phyloP scores from a whole-genome alignment of 2,888 invertebrate species.

The Coremacera marginata region DNA sequence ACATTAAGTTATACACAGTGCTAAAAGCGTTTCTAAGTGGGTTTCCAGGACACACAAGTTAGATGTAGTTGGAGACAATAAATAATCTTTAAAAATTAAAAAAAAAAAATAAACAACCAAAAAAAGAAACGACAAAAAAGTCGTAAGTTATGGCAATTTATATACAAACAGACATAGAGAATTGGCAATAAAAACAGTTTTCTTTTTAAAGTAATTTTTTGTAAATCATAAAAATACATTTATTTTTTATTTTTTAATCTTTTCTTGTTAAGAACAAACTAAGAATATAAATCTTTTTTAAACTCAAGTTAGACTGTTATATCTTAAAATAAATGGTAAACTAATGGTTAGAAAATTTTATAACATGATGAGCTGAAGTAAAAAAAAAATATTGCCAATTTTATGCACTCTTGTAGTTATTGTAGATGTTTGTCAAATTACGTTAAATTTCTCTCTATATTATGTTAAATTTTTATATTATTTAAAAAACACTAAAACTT shows the following conservation, averaged over 20 bases:
- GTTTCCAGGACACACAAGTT: slow-evolving; percentile 30
- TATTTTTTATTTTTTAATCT: no score
- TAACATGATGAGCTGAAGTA: no score
- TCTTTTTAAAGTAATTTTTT: neutral
- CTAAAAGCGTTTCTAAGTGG: slow-evolving; percentile 11
- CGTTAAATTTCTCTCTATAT: no score
- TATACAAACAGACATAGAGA: neutral
- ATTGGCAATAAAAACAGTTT: neutral
- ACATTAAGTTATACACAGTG: neutral
- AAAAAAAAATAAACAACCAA: no score
- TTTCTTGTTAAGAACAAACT: no score
- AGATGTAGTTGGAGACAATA: slow-evolving; percentile 36
- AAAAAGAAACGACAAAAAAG: neutral
- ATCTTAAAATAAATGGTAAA: neutral
- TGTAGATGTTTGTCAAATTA: neutral
- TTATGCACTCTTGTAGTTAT: slow-evolving; percentile 26
- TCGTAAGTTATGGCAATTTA: neutral
- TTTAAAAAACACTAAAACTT: neutral
- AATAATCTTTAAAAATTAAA: slow-evolving; percentile 1
- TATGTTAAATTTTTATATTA: no score
- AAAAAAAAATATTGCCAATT: neutral
- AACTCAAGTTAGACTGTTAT: neutral
- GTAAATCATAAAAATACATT: no score
- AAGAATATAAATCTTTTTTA: neutral
- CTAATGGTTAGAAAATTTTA: no score